These are phyloP conservation scores for Octodon degus DNA, from an alignment of 2,113 vertebrate species.

Conservation along the genomic window DNA sequence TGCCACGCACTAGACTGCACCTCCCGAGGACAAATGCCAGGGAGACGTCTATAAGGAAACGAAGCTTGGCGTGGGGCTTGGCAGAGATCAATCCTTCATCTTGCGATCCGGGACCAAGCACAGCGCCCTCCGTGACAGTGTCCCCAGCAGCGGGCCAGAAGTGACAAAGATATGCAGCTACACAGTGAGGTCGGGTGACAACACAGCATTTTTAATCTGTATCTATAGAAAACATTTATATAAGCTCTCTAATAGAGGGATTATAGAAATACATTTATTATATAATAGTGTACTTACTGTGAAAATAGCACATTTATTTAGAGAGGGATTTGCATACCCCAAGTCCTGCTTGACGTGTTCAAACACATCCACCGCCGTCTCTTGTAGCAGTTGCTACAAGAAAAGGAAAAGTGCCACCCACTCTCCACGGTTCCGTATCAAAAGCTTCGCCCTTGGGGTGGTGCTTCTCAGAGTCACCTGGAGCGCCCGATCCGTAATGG, in stretches of 20 bases:
- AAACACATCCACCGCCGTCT: constrained; percentile 82
- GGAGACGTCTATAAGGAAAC: neutral
- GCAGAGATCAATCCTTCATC: neutral
- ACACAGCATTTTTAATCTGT: constrained; percentile 83
- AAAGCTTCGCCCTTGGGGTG: constrained; percentile 56
- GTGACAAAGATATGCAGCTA: constrained; percentile 59
- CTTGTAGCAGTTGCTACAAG: constrained; percentile 72
- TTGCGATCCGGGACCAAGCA: neutral
- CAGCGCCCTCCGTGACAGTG: neutral
- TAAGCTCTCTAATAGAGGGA: constrained; percentile 84
- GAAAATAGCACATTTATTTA: constrained; percentile 91
- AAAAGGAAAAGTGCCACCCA: constrained; percentile 79
- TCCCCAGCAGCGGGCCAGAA: neutral
- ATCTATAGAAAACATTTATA: constrained; percentile 89
- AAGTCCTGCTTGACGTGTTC: constrained; percentile 63
- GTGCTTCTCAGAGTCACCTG: constrained; percentile 60
- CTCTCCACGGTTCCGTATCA: constrained; percentile 68
- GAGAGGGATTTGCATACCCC: constrained; percentile 83
- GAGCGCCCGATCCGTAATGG: constrained; percentile 61
- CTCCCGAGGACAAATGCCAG: neutral
- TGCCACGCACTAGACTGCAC: neutral
- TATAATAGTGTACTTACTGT: constrained; percentile 87
- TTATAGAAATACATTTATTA: constrained; percentile 89
- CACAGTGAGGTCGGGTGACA: constrained; percentile 74
- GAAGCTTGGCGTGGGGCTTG: neutral